These are phyloP conservation scores for Tetramorium alpestre DNA, from an alignment of 1,140 invertebrate species.

Conservation along the genomic window DNA sequence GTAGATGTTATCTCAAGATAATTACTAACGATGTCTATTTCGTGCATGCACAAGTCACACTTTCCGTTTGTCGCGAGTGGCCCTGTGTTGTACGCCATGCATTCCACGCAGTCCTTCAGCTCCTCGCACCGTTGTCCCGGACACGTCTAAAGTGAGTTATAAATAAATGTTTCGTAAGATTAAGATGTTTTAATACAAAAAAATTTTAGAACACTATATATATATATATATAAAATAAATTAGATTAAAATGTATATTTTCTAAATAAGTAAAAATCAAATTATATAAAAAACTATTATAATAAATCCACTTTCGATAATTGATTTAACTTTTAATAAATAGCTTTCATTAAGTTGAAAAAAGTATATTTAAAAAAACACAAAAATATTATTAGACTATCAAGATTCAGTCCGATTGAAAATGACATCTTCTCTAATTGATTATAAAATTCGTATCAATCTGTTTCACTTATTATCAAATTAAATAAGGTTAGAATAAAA, in stretches of 20 bases:
- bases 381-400: too few species aligned
- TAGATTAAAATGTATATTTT: neutral
- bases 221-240: too few species aligned
- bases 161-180: neutral
- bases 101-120: conserved; percentile 92
- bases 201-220: neutral
- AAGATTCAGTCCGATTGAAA: too few species aligned
- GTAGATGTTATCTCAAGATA: neutral
- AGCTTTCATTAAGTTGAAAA: too few species aligned
- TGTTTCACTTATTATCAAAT: too few species aligned
- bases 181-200: neutral
- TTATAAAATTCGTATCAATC: too few species aligned
- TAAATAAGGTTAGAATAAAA: neutral
- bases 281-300: too few species aligned
- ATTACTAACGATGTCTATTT: conserved; percentile 72
- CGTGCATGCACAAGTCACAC: conserved; percentile 71
- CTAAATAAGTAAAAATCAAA: neutral
- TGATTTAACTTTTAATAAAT: too few species aligned
- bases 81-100: conserved; percentile 89
- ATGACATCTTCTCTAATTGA: too few species aligned
- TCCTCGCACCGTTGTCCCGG: conserved; percentile 89
- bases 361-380: too few species aligned
- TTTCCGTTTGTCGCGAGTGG: conserved; percentile 86
- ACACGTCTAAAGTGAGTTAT: conserved; percentile 87
- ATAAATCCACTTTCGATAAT: too few species aligned